Percentiles rank a stretch among this genome's conserved stretches.
Evolutionary conservation across 2,113 vertebrate species (phyloP).

Genomic region (Coracopsis vasa): DNA sequence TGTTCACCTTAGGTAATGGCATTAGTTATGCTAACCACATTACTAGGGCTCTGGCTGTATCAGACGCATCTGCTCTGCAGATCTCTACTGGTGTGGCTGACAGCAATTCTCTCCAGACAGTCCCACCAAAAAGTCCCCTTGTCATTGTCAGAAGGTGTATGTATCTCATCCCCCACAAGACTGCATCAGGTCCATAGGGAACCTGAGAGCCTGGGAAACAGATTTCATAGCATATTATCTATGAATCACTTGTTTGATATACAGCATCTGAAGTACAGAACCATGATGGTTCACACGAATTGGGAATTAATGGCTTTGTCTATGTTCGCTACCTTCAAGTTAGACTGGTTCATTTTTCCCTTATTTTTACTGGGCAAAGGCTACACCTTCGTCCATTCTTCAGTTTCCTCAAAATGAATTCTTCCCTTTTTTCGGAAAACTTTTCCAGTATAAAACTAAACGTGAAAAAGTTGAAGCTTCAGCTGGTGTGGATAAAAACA

Average conservation of each 20-base stretch:
- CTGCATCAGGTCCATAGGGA: not conserved
- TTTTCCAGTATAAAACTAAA: conserved; percentile 91
- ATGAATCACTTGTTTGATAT: not conserved
- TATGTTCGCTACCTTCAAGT: not conserved
- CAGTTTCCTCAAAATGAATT: not conserved
- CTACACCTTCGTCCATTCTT: not conserved
- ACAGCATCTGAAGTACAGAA: not conserved
- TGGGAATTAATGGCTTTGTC: not conserved
- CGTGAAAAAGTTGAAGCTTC: conserved; percentile 80
- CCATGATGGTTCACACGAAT: not conserved
- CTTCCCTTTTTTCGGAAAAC: not conserved
- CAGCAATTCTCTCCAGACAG: not conserved
- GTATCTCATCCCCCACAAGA: not conserved
- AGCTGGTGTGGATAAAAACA: conserved; percentile 22
- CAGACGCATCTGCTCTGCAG: not conserved
- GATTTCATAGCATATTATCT: not conserved
- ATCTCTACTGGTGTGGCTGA: not conserved
- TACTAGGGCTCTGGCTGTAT: not conserved
- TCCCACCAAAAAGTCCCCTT: not conserved
- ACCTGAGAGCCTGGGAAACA: not conserved
- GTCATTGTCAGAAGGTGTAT: not conserved
- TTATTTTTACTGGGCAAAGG: not conserved
- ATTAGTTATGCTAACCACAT: accelerated
- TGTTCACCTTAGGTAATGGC: not conserved
- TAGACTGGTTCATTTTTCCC: not conserved